Percentiles rank a stretch among this genome's conserved stretches.
Evolutionary conservation across 2,113 vertebrate genomes (phyloP).

Genomic region (Amphiprion percula): DNA sequence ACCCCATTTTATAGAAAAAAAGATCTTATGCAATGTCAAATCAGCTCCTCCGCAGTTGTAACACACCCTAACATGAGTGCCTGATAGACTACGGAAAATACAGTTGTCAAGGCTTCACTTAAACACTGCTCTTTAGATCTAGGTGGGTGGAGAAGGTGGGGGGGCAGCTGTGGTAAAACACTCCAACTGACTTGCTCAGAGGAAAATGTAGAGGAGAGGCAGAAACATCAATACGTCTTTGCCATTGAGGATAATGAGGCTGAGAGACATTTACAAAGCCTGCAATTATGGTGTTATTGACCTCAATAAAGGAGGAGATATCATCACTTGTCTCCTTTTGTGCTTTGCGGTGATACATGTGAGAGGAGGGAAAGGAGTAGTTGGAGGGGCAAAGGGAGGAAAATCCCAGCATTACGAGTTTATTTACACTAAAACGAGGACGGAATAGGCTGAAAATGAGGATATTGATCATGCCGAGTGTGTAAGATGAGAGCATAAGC

Average conservation of each 20-base stretch:
- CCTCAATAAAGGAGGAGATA: conserved; percentile 62
- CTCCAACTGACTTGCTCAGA: conserved; percentile 26
- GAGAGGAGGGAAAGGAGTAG: background rate
- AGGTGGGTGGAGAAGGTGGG: conserved; percentile 1
- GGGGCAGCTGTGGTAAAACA: conserved; percentile 10
- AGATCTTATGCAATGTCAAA: conserved; percentile 37
- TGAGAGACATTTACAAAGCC: conserved; percentile 62
- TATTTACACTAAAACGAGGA: conserved; percentile 4
- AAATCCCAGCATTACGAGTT: background rate
- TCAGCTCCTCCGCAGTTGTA: conserved; percentile 43
- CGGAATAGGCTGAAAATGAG: background rate
- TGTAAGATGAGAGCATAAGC: background rate
- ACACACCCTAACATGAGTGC: conserved; percentile 29
- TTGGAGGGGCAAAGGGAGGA: background rate
- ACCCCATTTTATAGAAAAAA: conserved; percentile 28
- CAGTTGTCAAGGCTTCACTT: conserved; percentile 52
- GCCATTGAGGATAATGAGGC: conserved; percentile 58
- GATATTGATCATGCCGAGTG: background rate
- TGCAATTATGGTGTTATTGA: conserved; percentile 70
- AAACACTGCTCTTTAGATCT: conserved; percentile 36
- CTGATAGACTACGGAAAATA: conserved; percentile 27
- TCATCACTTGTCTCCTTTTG: conserved; percentile 53
- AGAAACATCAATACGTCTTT: conserved; percentile 55
- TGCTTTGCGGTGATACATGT: conserved; percentile 10
- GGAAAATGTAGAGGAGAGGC: conserved; percentile 44